A percentile compares a stretch with the other conserved stretches of the same genome.
Evolutionary conservation across 2,797 vertebrate genomes (phyloP).

Genomic region (Craterocephalus amniculus): DNA sequence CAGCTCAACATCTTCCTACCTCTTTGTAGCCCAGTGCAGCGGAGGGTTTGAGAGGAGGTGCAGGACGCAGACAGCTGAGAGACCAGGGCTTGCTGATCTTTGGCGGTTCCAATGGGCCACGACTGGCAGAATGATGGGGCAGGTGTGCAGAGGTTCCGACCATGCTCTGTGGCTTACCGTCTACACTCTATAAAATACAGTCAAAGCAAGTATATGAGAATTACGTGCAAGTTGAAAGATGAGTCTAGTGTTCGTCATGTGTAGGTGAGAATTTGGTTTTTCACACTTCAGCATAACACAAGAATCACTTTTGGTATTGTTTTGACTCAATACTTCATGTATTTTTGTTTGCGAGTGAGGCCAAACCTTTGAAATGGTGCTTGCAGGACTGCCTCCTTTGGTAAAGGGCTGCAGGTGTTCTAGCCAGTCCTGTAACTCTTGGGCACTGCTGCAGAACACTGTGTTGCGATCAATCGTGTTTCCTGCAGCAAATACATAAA

Average conservation of each 20-base stretch:
- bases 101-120: slow-evolving; percentile 93
- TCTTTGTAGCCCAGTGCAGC: slow-evolving; percentile 98
- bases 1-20: slow-evolving; percentile 79
- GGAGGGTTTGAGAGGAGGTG: slow-evolving; percentile 95
- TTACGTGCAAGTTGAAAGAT: not conserved
- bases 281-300: slow-evolving; percentile 41
- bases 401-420: slow-evolving; percentile 90
- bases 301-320: slow-evolving; percentile 23
- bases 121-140: slow-evolving; percentile 82
- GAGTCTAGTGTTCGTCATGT: not conserved
- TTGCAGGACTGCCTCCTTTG: slow-evolving; percentile 87
- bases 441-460: slow-evolving; percentile 88
- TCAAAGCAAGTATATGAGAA: not conserved
- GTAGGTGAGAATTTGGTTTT: slow-evolving; percentile 16
- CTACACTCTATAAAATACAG: slow-evolving; percentile 62
- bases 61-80: slow-evolving; percentile 95
- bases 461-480: slow-evolving; percentile 86
- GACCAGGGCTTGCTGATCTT: slow-evolving; percentile 97
- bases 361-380: slow-evolving; percentile 85
- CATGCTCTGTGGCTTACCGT: slow-evolving; percentile 73
- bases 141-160: slow-evolving; percentile 73
- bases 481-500: slow-evolving; percentile 56
- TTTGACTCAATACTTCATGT: slow-evolving; percentile 23
- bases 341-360: not conserved
- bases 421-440: slow-evolving; percentile 95